Evolutionary conservation across 2,888 invertebrate genomes (phyloP).

Genomic region (Sycophila texana): DNA sequence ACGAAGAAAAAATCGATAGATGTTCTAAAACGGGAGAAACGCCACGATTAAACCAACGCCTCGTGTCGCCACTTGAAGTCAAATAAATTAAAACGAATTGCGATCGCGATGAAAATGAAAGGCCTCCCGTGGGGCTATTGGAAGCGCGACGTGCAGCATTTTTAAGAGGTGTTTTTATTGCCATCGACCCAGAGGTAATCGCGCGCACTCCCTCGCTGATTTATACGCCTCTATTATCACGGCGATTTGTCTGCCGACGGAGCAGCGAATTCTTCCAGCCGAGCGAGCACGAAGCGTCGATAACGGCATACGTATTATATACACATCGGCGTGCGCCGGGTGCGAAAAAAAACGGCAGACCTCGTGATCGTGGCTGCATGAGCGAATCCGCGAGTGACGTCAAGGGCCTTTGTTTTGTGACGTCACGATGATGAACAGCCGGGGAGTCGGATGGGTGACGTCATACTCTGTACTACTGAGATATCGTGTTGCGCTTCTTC

Average conservation of each 20-base stretch:
- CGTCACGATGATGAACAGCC: constrained; percentile 18
- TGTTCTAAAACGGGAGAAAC: too few relatives aligned
- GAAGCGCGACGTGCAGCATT: neutral
- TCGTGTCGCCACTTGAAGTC: too few relatives aligned
- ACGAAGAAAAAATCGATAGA: too few relatives aligned
- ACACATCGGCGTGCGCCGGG: too few relatives aligned
- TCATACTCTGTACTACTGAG: constrained; percentile 24
- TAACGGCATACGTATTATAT: neutral
- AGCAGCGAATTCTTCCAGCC: neutral
- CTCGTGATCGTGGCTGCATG: neutral
- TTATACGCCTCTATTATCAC: neutral
- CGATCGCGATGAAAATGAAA: too few relatives aligned
- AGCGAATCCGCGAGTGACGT: constrained; percentile 29
- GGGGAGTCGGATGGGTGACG: constrained; percentile 20
- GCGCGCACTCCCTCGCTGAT: neutral
- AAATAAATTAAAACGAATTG: too few relatives aligned
- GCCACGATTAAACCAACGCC: too few relatives aligned
- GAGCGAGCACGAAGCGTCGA: neutral
- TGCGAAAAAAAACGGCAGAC: neutral
- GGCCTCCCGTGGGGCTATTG: too few relatives aligned
- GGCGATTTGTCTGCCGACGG: neutral
- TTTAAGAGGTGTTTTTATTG: neutral
- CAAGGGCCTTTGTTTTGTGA: constrained; percentile 29
- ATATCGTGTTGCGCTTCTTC: constrained; percentile 15
- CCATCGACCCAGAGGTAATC: neutral